phyloP scores from a whole-genome alignment of 2,797 vertebrate genomes.

The Anguilla megastoma region DNA sequence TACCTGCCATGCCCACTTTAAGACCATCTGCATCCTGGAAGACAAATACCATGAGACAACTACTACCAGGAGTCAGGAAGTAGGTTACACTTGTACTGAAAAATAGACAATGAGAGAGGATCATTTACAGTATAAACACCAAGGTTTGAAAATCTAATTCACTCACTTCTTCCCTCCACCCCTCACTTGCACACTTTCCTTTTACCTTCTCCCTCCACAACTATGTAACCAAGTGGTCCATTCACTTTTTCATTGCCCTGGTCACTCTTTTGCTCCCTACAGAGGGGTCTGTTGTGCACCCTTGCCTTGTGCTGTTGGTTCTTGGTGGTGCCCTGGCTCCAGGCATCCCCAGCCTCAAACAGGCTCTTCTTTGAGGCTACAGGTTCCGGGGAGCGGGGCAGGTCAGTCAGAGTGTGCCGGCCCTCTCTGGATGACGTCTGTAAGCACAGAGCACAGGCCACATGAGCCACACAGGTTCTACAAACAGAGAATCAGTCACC shows the following conservation, averaged over 20 bases:
- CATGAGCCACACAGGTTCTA: neutral
- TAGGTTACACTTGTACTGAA: neutral
- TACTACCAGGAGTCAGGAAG: no score
- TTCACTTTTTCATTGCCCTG: neutral
- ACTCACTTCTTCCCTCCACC: neutral
- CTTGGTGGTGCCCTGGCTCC: conserved; percentile 65
- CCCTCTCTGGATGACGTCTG: conserved; percentile 76
- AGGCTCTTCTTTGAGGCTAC: conserved; percentile 83
- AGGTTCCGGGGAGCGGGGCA: conserved; percentile 70
- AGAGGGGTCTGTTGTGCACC: neutral
- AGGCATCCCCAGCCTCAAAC: conserved; percentile 84
- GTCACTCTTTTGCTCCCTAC: neutral
- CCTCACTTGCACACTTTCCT: neutral
- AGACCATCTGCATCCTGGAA: conserved; percentile 72
- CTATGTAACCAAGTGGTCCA: neutral
- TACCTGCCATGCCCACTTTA: conserved; percentile 71
- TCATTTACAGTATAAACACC: neutral
- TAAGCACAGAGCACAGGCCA: conserved; percentile 35
- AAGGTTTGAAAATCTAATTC: neutral
- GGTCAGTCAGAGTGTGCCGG: conserved; percentile 70
- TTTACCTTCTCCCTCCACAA: neutral
- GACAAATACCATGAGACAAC: conserved; percentile 13
- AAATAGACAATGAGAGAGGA: neutral
- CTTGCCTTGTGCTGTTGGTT: conserved; percentile 73
- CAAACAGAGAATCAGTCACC: conserved; percentile 11